Evolutionary conservation across 1,140 invertebrate species (phyloP).

Genomic region (Zelostemma sp.): DNA sequence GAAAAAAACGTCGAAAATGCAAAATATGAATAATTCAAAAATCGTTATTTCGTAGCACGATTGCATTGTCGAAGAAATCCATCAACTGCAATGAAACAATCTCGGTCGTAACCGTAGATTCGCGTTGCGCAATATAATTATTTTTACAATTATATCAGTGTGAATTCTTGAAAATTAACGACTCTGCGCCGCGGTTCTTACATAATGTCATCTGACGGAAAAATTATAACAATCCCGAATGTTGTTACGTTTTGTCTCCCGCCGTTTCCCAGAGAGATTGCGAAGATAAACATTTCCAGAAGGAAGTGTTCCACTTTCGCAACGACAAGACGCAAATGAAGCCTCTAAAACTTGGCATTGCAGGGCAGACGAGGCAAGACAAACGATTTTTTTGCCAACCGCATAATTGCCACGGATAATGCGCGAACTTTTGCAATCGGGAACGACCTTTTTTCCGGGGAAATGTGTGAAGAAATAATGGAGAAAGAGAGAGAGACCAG

Average conservation of each 20-base stretch:
- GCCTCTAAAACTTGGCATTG: slow-evolving; percentile 33
- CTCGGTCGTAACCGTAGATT: too few species aligned
- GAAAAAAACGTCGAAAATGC: too few species aligned
- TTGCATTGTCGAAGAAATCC: too few species aligned
- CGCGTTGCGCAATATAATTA: background rate
- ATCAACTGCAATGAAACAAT: too few species aligned
- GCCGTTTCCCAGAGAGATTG: slow-evolving; percentile 49
- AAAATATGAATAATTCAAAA: too few species aligned
- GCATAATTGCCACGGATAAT: background rate
- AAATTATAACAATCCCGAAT: slow-evolving; percentile 48
- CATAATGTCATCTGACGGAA: slow-evolving; percentile 30
- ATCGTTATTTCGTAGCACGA: too few species aligned
- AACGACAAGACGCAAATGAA: slow-evolving; percentile 22
- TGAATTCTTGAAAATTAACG: slow-evolving; percentile 1
- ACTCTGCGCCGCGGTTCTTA: slow-evolving; percentile 31
- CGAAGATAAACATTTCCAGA: slow-evolving; percentile 55
- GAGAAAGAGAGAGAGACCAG: slow-evolving; percentile 28
- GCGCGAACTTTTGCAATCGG: slow-evolving; percentile 15
- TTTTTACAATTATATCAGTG: slow-evolving; percentile 1
- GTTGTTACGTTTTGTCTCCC: slow-evolving; percentile 41
- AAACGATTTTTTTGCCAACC: slow-evolving; percentile 4
- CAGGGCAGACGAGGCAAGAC: slow-evolving; percentile 23
- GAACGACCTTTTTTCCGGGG: slow-evolving; percentile 17
- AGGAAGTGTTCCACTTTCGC: slow-evolving; percentile 60
- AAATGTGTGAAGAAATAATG: slow-evolving; percentile 13